These are phyloP conservation scores for Momotus momota DNA, from an alignment of 2,797 vertebrate genomes.

Conservation along the genomic window DNA sequence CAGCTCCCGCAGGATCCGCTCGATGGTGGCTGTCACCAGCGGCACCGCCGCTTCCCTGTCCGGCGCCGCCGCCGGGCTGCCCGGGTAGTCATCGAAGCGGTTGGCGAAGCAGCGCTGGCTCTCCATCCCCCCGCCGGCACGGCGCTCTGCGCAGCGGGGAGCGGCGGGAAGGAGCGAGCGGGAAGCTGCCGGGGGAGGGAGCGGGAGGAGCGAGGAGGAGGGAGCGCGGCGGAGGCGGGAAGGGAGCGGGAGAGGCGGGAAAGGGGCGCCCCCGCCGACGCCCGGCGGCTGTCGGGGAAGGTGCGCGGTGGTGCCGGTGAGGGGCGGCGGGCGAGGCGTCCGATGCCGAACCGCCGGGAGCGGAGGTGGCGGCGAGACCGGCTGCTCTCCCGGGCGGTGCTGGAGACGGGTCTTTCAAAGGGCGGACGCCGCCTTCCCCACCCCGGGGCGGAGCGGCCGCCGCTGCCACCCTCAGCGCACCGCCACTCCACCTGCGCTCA, in stretches of 20 bases:
- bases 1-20: conserved; percentile 83
- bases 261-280: background rate
- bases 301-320: background rate
- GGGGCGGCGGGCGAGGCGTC: background rate
- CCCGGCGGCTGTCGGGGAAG: background rate
- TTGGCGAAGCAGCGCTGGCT: conserved; percentile 88
- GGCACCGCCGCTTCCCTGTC: conserved; percentile 77
- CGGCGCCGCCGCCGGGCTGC: conserved; percentile 82
- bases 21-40: conserved; percentile 81
- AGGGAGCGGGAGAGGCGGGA: background rate
- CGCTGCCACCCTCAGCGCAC: background rate
- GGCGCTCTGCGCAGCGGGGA: conserved; percentile 32
- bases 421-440: background rate
- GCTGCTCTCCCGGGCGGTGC: no score
- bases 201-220: conserved; percentile 27
- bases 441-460: background rate
- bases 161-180: conserved; percentile 18
- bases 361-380: background rate
- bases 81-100: conserved; percentile 88
- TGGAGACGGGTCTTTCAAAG: no score
- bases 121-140: conserved; percentile 78
- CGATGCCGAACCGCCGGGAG: background rate
- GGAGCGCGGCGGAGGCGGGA: conserved; percentile 35
- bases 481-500: background rate
- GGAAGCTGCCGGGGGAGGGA: background rate